A percentile compares a stretch with the other conserved stretches of the same genome.
Evolutionary conservation across 2,797 vertebrate genomes (phyloP).

Genomic region (Intellagama lesueurii): DNA sequence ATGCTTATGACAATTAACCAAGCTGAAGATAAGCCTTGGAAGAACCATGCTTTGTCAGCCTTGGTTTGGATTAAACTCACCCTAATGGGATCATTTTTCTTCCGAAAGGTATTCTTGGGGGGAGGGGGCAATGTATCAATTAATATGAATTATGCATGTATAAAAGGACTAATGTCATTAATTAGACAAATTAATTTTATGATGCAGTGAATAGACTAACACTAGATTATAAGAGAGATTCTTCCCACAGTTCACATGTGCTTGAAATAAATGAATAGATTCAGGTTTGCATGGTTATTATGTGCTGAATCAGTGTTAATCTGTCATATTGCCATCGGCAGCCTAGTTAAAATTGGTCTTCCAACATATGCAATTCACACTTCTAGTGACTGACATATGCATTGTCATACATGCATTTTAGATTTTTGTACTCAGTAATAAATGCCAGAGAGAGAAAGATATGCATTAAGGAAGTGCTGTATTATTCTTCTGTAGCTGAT

Average conservation of each 20-base stretch:
- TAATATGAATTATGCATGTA: constrained; percentile 99
- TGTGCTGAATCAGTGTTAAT: constrained; percentile 74
- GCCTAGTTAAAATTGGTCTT: constrained; percentile 53
- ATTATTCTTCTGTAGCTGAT: background rate
- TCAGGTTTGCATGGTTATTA: constrained; percentile 79
- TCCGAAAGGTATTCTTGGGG: constrained; percentile 91
- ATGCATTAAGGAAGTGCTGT: background rate
- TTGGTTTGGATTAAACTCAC: constrained; percentile 95
- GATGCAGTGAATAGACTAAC: constrained; percentile 86
- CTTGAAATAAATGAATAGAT: constrained; percentile 81
- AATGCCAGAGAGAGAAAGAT: constrained; percentile 4
- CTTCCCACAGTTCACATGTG: constrained; percentile 66
- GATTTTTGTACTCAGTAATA: background rate
- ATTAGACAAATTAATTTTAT: constrained; percentile 98
- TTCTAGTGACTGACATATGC: background rate
- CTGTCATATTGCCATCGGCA: constrained; percentile 57
- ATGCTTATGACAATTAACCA: constrained; percentile 96
- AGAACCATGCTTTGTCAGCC: constrained; percentile 92
- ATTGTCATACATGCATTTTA: constrained; percentile 2
- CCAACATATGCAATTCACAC: constrained; percentile 53
- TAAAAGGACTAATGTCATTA: constrained; percentile 97
- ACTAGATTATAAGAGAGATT: constrained; percentile 80
- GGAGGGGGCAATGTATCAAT: constrained; percentile 93
- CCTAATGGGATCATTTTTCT: constrained; percentile 98
- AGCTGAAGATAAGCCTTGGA: constrained; percentile 84